Evolutionary conservation across 35 echinoderm and acorn worm species (phyloP), one percentile per base, ranked within the genome.

Genomic region (Chiridota heheva): DNA sequence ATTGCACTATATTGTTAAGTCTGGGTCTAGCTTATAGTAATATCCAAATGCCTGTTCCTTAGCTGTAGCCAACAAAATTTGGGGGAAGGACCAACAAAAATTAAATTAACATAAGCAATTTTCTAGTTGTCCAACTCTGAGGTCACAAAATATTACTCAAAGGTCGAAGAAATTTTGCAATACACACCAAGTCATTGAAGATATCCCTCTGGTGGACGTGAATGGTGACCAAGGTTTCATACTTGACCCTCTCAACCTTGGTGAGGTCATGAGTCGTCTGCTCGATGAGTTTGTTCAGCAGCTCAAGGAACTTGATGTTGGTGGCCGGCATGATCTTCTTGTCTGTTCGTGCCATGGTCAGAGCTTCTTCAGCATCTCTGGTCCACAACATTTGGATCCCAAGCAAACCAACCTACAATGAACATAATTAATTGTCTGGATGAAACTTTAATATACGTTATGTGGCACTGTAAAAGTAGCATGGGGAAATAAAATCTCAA

Each of bases 301-400:
- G 51, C 53, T 92, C 95, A 20, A 98, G 59, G 74, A 98, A 98
- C 62, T 86, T 90, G 69, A 81, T 70, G 60, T 98, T 98, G 35
- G 89, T 92, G 31, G 75, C 81, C 65, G 60, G 89, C 95, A 98
- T 98, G 37, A 98, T 89, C 89, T 98, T 98, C 85, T 85, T 91
- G 83, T 98, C 95, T 24, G 84, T 72, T 71, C 89, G 80, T 15
- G 95, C 95, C 51, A 88, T 67, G 38, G 84, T 75, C 37, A 98
- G 70, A 25, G 95, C 95, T 46, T 98, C 95, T 48, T 98, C 95
- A 30, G 89, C 95, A 86, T 98, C 95, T 34, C 95, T 68, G 51
- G 95, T 98, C 95, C 95, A 98, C 32, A 98, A 36, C 95, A 98
- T 98, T 67, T 98, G 95, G 47, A 98, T 98, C 2, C 95, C 95